phyloP scores from a whole-genome alignment of 2,113 vertebrate genomes.

The Colossoma macropomum region DNA sequence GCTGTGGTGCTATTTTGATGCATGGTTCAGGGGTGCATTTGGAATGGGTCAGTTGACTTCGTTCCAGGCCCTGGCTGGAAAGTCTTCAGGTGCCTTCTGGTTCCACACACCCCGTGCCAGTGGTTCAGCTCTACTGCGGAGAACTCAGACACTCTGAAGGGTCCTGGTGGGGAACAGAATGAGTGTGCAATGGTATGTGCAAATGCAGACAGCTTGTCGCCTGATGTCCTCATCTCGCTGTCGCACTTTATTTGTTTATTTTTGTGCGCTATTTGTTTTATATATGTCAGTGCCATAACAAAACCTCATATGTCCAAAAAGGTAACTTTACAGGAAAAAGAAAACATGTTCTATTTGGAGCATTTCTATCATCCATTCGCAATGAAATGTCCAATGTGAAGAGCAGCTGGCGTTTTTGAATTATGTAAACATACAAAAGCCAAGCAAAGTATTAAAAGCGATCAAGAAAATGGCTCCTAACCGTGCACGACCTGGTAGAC shows the following conservation, averaged over 20 bases:
- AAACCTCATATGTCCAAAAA: neutral
- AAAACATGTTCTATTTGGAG: no score
- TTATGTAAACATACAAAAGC: no score
- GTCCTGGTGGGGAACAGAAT: conserved; percentile 32
- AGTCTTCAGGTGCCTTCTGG: conserved; percentile 75
- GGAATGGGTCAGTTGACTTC: conserved; percentile 68
- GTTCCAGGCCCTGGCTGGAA: conserved; percentile 63
- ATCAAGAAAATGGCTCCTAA: no score
- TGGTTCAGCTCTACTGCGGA: conserved; percentile 36
- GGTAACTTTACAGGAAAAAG: no score
- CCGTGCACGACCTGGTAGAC: no score
- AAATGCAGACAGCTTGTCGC: neutral
- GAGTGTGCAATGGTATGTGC: conserved; percentile 38
- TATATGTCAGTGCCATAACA: neutral
- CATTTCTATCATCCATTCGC: no score
- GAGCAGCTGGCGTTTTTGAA: no score
- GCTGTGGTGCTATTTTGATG: conserved; percentile 59
- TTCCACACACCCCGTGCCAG: conserved; percentile 63
- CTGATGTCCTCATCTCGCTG: neutral
- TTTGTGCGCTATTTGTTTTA: neutral
- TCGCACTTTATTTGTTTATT: neutral
- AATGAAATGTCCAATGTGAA: no score
- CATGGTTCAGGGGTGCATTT: conserved; percentile 67
- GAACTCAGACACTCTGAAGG: conserved; percentile 24
- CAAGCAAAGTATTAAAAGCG: no score